A percentile compares a stretch with the other conserved stretches of the same genome.
Conservation (phyloP, 2,888 invertebrate genomes). For the Blastobasis adustella region DNA sequence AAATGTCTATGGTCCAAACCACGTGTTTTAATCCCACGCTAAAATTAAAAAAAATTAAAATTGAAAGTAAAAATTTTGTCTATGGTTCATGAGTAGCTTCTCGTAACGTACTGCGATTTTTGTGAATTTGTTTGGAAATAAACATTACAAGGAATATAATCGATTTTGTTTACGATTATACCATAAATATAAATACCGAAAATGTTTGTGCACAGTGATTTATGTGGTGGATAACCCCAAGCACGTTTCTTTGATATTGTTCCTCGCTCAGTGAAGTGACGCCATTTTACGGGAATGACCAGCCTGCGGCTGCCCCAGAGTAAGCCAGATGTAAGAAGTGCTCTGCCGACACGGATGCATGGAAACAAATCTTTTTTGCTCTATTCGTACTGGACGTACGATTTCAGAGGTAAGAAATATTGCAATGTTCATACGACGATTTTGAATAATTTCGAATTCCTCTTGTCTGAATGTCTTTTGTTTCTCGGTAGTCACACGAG, state of each 20-base stretch:
- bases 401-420: constrained; percentile 60
- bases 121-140: constrained; percentile 68
- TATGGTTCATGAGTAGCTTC: constrained; percentile 68
- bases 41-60: constrained; percentile 30
- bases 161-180: constrained; percentile 37
- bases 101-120: constrained; percentile 63
- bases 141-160: constrained; percentile 47
- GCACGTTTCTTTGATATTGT: constrained; percentile 56
- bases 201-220: constrained; percentile 48
- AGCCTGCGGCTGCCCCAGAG: constrained; percentile 70
- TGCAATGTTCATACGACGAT: constrained; percentile 42
- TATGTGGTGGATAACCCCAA: constrained; percentile 29
- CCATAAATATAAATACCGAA: constrained; percentile 34
- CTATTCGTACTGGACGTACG: constrained; percentile 72
- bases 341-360: constrained; percentile 64
- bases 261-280: constrained; percentile 71
- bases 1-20: constrained; percentile 38
- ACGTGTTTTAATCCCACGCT: constrained; percentile 36
- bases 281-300: constrained; percentile 76
- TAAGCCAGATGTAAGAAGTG: constrained; percentile 70
- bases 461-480: constrained; percentile 68
- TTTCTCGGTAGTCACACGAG: constrained; percentile 54
- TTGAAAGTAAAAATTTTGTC: constrained; percentile 39
- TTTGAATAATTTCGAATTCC: constrained; percentile 59
- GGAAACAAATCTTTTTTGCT: constrained; percentile 65